Conservation (phyloP, 2,113 vertebrate species). For the Cygnus buccinator region DNA sequence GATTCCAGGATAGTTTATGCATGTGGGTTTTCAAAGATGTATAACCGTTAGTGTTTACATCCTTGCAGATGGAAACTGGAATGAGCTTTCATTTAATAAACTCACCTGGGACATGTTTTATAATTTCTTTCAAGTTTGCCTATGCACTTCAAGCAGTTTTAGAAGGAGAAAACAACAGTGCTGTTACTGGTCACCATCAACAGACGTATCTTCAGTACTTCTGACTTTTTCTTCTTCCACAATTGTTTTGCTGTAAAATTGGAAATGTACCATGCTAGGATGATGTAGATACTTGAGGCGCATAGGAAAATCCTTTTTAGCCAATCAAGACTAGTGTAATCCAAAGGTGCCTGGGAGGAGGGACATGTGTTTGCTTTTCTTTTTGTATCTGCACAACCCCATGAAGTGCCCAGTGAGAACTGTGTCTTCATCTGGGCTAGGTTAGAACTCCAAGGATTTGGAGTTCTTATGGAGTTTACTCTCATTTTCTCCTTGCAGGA, state of each 20-base stretch:
- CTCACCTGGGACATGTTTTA: neutral
- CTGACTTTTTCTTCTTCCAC: neutral
- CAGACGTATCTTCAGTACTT: neutral
- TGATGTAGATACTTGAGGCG: neutral
- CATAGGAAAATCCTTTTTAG: neutral
- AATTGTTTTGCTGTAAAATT: neutral
- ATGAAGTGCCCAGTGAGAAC: neutral
- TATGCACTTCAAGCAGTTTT: neutral
- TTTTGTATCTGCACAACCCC: neutral
- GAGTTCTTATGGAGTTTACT: neutral
- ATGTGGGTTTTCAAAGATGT: neutral
- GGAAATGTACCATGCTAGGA: neutral
- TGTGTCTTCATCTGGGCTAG: neutral
- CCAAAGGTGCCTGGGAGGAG: neutral
- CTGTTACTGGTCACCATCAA: neutral
- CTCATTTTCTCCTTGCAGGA: neutral
- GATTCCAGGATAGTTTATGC: neutral
- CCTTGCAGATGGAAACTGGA: neutral
- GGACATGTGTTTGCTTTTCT: neutral
- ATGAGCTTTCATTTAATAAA: neutral
- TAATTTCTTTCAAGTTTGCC: neutral
- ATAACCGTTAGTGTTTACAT: neutral
- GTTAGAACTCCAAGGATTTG: neutral
- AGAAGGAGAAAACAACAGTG: neutral
- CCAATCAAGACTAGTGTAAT: neutral